Evolutionary conservation across 2,888 invertebrate species (phyloP), one percentile per base, ranked within the genome.

Genomic region (Aquatica leii): DNA sequence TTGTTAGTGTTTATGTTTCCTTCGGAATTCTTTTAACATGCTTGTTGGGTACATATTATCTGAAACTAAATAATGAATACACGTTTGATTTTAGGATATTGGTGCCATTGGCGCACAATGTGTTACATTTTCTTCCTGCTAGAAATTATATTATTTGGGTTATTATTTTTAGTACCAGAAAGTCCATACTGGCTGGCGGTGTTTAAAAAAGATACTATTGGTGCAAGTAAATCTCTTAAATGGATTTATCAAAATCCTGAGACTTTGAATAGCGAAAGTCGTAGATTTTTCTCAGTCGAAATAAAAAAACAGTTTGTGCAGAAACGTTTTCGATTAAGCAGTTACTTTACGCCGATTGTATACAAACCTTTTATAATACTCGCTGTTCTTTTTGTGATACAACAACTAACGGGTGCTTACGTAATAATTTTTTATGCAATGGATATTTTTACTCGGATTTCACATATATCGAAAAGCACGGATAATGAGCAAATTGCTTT

Each of bases 341-440:
- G 18, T 6, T 79, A 77, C 62, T 71, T 66, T n/a, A 70, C 78
- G 17, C 81, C 84, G 0, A 74, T 72, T n/a, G 81, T 84, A 0
- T 84, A 84, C 71, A 85, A 85, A 67, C 87, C 87, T 0, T 71
- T 84, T 0, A 43, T 81, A 1, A 80, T 87, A 15, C 77, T 87
- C 1, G 62, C 83, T 0, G 37, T 81, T 1, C 67, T 86, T 18
- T 84, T 87, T 68, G 35, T 85, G 3, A 78, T 86, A 18, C 87
- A 87, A 77, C 87, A 87, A 75, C 69, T 85, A 0, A 84, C 86
- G 1, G 86, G 86, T 4, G 82, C 82, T 1, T 87, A 87, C 71
- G 84, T 85, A 0, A 81, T 87, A 1, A 84, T 87, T 56, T 86
- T 87, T 73, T 87, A 87, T 69, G 85, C 86, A 0, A 82, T 86